Evolutionary conservation across 2,888 invertebrate species (phyloP), one percentile per base, ranked within the genome.

Genomic region (Drosophila nr. perissopoda): DNA sequence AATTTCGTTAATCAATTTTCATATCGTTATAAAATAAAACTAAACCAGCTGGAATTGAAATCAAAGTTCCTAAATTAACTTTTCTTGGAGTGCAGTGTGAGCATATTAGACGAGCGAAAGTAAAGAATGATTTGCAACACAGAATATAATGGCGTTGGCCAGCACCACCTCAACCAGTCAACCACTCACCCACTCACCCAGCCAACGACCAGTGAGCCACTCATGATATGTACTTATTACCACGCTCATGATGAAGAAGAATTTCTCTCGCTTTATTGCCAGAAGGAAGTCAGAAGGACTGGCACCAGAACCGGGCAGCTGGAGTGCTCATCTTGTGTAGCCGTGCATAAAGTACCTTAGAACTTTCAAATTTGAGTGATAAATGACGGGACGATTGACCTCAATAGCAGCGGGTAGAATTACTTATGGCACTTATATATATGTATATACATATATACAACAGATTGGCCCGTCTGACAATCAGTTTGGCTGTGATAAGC

Each of bases 211-310:
- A 57, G 42, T 57, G 31, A 57, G 42, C 16, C 57, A 57, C 57
- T 57, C 42, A 57, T 57, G 31, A 57, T 42, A 57, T 40, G 57
- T 57, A 33, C 57, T 57, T 57, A 57, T 45, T 57, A 42, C 57
- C 57, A 42, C 42, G 42, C 31, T 57, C 42, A 57, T 16, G 27
- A 56, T 13, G 38, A 38, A 25, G 45, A 25, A 45, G 38, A 8
- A 38, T 42, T 21, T 16, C 57, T 16, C 29, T 57, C 31, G 21
- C n/a, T 27, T 29, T 36, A 34, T 27, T 54, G 33, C 16, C 16
- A 11, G 11, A 38, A n/a, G 13, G 29, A 56, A 38, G 36, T n/a
- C 29, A 40, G 29, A n/a, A 56, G 27, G 38, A 8, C 38, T 21
- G 8, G 7, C 36, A 38, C 34, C 25, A 27, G 11, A 6, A 4